phyloP scores from a whole-genome alignment of 2,797 vertebrate genomes.

The Typhlichthys eigenmanni region DNA sequence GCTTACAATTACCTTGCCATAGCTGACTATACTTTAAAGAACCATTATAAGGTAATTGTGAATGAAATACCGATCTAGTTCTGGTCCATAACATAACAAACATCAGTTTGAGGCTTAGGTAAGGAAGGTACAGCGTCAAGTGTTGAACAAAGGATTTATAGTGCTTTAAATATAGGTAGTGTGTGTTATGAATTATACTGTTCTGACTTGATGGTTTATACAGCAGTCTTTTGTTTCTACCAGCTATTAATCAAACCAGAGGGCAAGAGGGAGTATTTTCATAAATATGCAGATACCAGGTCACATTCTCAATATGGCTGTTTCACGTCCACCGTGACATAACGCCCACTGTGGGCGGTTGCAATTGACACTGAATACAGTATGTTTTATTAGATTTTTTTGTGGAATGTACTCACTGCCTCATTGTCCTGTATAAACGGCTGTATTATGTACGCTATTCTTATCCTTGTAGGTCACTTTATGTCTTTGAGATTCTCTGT shows the following conservation, averaged over 20 bases:
- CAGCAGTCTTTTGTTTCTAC: conserved; percentile 72
- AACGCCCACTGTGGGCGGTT: conserved; percentile 43
- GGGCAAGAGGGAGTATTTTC: conserved; percentile 71
- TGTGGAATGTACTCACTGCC: conserved; percentile 47
- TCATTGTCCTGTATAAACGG: conserved; percentile 54
- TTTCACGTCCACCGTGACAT: conserved; percentile 32
- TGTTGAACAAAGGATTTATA: too few relatives aligned
- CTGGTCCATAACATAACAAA: too few relatives aligned
- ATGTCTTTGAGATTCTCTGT: conserved; percentile 53
- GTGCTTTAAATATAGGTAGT: conserved; percentile 37
- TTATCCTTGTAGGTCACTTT: conserved; percentile 38
- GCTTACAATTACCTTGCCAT: too few relatives aligned
- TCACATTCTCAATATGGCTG: conserved; percentile 31
- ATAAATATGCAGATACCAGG: conserved; percentile 79
- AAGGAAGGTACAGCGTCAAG: too few relatives aligned
- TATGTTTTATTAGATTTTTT: conserved; percentile 48
- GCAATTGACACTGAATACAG: conserved; percentile 31
- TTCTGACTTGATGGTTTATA: conserved; percentile 63
- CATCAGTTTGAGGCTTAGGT: too few relatives aligned
- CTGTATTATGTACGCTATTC: conserved; percentile 60
- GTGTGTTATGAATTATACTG: conserved; percentile 38
- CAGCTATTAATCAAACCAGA: conserved; percentile 75
- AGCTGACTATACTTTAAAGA: too few relatives aligned
- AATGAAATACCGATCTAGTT: too few relatives aligned
- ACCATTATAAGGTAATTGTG: too few relatives aligned